Evolutionary conservation across 1,140 invertebrate species (phyloP).

Genomic region (Cecropterus lyciades): DNA sequence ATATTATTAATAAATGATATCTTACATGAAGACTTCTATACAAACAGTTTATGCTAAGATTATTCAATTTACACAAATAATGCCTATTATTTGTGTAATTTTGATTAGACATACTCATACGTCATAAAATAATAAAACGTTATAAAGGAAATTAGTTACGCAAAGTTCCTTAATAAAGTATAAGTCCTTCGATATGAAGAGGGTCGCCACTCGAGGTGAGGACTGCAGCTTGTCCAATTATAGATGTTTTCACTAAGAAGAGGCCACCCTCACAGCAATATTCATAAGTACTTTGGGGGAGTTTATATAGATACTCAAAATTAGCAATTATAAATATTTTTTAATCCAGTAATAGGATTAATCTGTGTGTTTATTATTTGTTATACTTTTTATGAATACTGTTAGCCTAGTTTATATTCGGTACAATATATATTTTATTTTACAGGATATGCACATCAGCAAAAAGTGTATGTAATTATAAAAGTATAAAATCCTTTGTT

Average conservation of each 20-base stretch:
- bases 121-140: not conserved
- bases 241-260: constrained; percentile 68
- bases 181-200: constrained; percentile 59
- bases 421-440: too few relatives aligned
- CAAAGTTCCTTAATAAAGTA: constrained; percentile 23
- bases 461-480: not conserved
- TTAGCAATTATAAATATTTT: too few relatives aligned
- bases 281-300: constrained; percentile 46
- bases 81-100: too few relatives aligned
- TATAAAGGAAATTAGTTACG: constrained; percentile 41
- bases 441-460: too few relatives aligned
- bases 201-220: constrained; percentile 60
- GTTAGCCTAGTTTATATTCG: too few relatives aligned
- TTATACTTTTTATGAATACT: not conserved
- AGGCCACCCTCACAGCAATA: constrained; percentile 41
- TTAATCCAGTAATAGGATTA: too few relatives aligned
- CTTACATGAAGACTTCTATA: too few relatives aligned
- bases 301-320: constrained; percentile 27
- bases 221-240: constrained; percentile 64
- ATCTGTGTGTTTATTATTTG: too few relatives aligned
- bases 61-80: too few relatives aligned
- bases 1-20: too few relatives aligned
- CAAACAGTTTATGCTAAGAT: too few relatives aligned
- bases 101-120: too few relatives aligned
- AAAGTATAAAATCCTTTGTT: not conserved